A percentile compares a stretch with the other conserved stretches of the same genome.
phyloP scores from a whole-genome alignment of 2,888 invertebrate species.

The Idaea dimidiata region DNA sequence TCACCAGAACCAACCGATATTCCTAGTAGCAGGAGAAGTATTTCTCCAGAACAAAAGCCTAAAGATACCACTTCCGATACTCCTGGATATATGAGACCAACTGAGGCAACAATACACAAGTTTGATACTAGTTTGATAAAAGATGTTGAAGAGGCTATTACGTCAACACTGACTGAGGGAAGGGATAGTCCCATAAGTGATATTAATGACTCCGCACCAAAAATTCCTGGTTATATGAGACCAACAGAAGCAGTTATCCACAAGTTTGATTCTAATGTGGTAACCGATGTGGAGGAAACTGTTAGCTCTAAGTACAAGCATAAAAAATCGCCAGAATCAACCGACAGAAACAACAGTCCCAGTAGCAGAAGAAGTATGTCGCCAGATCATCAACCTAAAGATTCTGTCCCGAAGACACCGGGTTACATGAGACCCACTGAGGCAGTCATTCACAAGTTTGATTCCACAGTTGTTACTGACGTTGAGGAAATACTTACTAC shows the following conservation, averaged over 20 bases:
- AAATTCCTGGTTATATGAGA: background rate
- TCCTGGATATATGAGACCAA: background rate
- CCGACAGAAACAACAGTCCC: background rate
- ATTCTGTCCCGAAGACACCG: constrained; percentile 6
- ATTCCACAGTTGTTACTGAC: constrained; percentile 13
- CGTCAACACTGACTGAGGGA: background rate
- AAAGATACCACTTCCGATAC: background rate
- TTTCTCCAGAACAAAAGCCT: background rate
- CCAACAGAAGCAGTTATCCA: background rate
- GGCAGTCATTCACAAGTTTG: constrained; percentile 11
- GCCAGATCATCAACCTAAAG: background rate
- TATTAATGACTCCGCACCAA: background rate
- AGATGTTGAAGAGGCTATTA: background rate
- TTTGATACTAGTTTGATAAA: background rate
- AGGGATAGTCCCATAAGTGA: background rate
- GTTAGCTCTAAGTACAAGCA: background rate
- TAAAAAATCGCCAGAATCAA: background rate
- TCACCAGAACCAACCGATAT: background rate
- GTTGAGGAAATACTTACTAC: constrained; percentile 1
- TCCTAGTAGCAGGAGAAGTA: background rate
- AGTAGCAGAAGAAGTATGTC: background rate
- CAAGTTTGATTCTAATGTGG: background rate
- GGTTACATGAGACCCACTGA: constrained; percentile 17
- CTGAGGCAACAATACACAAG: background rate
- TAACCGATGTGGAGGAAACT: background rate